phyloP scores from a whole-genome alignment of 2,888 invertebrate species.

The Drosophila prolongata region DNA sequence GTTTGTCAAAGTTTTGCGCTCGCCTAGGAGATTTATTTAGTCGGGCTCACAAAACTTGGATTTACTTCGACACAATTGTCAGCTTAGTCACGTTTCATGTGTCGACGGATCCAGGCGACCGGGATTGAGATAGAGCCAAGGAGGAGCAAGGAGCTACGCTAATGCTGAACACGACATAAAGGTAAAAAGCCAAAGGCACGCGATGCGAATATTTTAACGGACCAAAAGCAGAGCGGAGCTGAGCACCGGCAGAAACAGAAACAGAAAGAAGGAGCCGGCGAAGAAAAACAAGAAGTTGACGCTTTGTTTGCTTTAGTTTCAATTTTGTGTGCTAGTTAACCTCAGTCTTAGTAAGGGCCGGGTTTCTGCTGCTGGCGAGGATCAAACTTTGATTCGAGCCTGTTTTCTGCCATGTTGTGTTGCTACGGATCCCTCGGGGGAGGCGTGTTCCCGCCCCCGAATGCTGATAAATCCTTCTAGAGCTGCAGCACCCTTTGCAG shows the following conservation, averaged over 20 bases:
- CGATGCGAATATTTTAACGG: conserved; percentile 74
- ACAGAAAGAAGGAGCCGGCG: neutral
- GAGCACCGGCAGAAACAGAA: too few species aligned
- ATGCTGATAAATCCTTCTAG: conserved; percentile 12
- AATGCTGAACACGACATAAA: conserved; percentile 77
- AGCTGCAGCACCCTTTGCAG: conserved; percentile 32
- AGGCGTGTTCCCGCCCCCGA: too few species aligned
- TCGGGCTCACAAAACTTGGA: conserved; percentile 73
- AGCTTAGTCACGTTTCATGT: conserved; percentile 77
- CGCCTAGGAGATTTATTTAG: conserved; percentile 70
- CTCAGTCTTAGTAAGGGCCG: neutral
- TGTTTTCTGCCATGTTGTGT: conserved; percentile 37
- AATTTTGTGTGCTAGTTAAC: conserved; percentile 47
- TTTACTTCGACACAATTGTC: conserved; percentile 79
- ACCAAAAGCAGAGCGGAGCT: conserved; percentile 6
- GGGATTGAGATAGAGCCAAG: conserved; percentile 33
- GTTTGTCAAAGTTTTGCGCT: conserved; percentile 71
- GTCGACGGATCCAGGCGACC: conserved; percentile 38
- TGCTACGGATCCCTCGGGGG: neutral
- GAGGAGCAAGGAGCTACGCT: conserved; percentile 24
- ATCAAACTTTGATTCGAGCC: conserved; percentile 63
- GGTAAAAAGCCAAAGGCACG: conserved; percentile 77
- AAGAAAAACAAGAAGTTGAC: conserved; percentile 54
- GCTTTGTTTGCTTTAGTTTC: conserved; percentile 58
- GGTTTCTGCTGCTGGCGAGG: conserved; percentile 54